Conservation (phyloP, 2,888 invertebrate species). For the Tinea trinotella region DNA sequence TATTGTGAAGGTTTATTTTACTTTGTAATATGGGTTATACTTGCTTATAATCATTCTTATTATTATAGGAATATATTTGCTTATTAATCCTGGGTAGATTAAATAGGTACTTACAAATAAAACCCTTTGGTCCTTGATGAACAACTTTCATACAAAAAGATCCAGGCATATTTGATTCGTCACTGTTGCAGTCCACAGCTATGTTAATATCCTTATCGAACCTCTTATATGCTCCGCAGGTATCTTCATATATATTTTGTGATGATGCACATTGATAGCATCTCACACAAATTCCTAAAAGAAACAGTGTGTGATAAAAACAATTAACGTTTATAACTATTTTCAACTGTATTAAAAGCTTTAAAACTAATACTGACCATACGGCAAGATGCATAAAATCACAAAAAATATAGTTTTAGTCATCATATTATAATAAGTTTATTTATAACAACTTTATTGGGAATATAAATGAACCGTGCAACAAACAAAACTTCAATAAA, state of each 20-base stretch:
- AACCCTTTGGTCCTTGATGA: slow-evolving; percentile 94
- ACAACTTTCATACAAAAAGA: slow-evolving; percentile 97
- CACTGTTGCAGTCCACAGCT: slow-evolving; percentile 93
- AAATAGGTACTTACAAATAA: slow-evolving; percentile 91
- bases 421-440: slow-evolving; percentile 20
- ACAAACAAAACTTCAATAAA: too few species aligned
- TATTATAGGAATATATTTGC: too few species aligned
- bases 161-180: slow-evolving; percentile 94
- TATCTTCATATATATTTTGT: slow-evolving; percentile 84
- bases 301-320: slow-evolving; percentile 25
- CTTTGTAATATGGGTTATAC: too few species aligned
- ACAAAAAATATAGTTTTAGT: slow-evolving; percentile 25
- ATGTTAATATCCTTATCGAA: slow-evolving; percentile 91
- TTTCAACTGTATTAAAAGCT: too few species aligned
- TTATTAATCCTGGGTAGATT: too few species aligned
- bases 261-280: slow-evolving; percentile 96
- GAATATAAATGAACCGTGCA: not conserved
- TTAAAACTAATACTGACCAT: slow-evolving; percentile 29
- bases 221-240: slow-evolving; percentile 90
- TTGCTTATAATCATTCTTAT: too few species aligned
- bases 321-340: too few species aligned
- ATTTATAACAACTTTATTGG: not conserved
- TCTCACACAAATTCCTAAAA: slow-evolving; percentile 79
- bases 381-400: slow-evolving; percentile 26
- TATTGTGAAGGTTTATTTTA: too few species aligned